phyloP scores from a whole-genome alignment of 2,797 vertebrate genomes.

The Pagetopsis macropterus region DNA sequence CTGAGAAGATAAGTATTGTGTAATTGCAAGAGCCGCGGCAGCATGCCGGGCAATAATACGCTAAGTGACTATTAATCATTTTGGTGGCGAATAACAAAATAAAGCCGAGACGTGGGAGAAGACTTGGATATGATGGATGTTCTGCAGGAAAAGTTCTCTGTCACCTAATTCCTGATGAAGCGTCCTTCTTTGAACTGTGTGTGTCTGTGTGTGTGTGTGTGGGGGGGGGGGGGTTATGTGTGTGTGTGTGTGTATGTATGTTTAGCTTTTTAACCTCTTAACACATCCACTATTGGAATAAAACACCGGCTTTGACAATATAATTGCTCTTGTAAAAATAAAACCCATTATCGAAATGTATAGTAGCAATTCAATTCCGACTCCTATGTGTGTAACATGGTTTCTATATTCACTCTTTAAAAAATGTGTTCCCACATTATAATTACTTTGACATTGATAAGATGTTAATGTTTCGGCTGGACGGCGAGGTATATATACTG shows the following conservation, averaged over 20 bases:
- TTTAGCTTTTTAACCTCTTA: background rate
- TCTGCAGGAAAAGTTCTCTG: constrained; percentile 44
- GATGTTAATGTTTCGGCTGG: background rate
- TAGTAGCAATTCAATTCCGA: constrained; percentile 14
- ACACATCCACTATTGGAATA: constrained; percentile 16
- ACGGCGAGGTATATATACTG: too few relatives aligned
- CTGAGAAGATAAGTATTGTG: constrained; percentile 64
- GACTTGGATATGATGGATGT: constrained; percentile 63
- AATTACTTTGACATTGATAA: constrained; percentile 19
- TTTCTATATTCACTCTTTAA: constrained; percentile 3
- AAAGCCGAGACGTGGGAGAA: constrained; percentile 62
- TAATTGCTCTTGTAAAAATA: constrained; percentile 34
- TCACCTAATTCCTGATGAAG: constrained; percentile 41
- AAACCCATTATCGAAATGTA: constrained; percentile 21
- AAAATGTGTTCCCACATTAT: constrained; percentile 8
- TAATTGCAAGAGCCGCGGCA: constrained; percentile 70
- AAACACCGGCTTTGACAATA: constrained; percentile 23
- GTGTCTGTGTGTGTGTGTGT: background rate
- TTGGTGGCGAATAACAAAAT: constrained; percentile 79
- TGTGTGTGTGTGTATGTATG: too few relatives aligned
- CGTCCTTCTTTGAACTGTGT: constrained; percentile 7
- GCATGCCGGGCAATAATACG: constrained; percentile 75
- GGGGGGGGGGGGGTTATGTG: too few relatives aligned
- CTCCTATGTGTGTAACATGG: background rate
- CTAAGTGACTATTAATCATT: constrained; percentile 84